These are phyloP conservation scores for Neoitamus cyanurus DNA, from an alignment of 2,888 invertebrate species.

Conservation along the genomic window DNA sequence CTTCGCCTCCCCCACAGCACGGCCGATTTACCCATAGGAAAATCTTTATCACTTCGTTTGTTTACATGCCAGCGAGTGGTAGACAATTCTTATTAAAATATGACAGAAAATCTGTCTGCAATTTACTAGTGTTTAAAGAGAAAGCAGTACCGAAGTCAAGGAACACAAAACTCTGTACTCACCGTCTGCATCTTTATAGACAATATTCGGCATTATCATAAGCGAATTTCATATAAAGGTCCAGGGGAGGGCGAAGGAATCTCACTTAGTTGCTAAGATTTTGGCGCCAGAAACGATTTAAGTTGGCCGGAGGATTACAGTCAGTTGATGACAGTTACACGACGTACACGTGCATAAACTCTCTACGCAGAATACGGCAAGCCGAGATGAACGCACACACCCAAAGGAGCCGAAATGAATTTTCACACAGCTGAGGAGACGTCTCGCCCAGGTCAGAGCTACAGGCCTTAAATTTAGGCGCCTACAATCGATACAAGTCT, in stretches of 20 bases:
- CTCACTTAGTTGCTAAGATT: background rate
- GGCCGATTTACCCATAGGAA: too few relatives aligned
- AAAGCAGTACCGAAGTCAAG: too few relatives aligned
- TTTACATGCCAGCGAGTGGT: too few relatives aligned
- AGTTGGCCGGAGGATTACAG: background rate
- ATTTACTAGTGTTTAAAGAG: too few relatives aligned
- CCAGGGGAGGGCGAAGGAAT: background rate
- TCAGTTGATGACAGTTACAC: background rate
- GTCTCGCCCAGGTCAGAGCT: background rate
- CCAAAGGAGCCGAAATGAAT: background rate
- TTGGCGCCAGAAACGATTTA: background rate
- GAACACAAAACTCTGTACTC: background rate
- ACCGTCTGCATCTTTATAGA: conserved; percentile 32
- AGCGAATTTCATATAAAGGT: background rate
- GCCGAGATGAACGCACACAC: background rate
- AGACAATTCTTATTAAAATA: too few relatives aligned
- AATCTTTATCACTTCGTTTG: too few relatives aligned
- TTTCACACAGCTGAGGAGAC: background rate
- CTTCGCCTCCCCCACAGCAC: too few relatives aligned
- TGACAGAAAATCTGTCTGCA: too few relatives aligned
- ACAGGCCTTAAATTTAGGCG: background rate
- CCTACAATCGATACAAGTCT: background rate
- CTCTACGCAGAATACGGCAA: background rate
- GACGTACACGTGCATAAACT: background rate
- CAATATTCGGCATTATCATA: background rate